These are phyloP conservation scores for Oxyura jamaicensis DNA, from an alignment of 2,113 vertebrate species.

Conservation along the genomic window DNA sequence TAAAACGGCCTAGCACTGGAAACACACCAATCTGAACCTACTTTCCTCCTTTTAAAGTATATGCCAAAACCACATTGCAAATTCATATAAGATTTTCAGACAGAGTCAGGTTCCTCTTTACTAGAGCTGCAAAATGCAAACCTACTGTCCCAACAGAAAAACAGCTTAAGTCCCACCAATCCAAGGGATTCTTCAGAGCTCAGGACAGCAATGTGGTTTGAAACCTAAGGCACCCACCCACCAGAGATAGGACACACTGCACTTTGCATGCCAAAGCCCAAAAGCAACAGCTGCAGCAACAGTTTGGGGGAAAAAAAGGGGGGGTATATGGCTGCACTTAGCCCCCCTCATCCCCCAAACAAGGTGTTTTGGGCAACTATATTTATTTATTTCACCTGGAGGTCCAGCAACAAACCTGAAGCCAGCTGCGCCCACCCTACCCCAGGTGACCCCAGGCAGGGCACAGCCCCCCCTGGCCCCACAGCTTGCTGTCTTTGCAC, in stretches of 20 bases:
- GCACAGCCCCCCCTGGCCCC: neutral
- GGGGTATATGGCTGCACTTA: neutral
- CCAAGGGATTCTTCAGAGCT: neutral
- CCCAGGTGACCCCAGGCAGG: neutral
- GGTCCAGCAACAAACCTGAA: neutral
- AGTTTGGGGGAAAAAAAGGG: neutral
- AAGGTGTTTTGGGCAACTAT: neutral
- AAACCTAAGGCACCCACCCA: neutral
- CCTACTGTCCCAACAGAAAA: neutral
- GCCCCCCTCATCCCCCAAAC: neutral
- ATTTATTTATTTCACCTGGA: neutral
- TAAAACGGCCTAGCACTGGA: neutral
- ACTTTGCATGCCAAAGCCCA: neutral
- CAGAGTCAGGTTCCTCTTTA: neutral
- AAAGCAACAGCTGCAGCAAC: neutral
- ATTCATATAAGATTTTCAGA: no score
- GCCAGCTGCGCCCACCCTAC: neutral
- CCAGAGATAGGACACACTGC: neutral
- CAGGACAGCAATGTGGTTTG: fast-evolving
- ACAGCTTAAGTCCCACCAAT: neutral
- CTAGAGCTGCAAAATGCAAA: neutral
- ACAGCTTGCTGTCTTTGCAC: neutral
- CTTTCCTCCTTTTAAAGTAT: neutral
- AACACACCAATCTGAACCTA: neutral
- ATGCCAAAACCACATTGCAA: neutral